Conservation (phyloP, 2,113 vertebrate species). For the Pseudonaja textilis region DNA sequence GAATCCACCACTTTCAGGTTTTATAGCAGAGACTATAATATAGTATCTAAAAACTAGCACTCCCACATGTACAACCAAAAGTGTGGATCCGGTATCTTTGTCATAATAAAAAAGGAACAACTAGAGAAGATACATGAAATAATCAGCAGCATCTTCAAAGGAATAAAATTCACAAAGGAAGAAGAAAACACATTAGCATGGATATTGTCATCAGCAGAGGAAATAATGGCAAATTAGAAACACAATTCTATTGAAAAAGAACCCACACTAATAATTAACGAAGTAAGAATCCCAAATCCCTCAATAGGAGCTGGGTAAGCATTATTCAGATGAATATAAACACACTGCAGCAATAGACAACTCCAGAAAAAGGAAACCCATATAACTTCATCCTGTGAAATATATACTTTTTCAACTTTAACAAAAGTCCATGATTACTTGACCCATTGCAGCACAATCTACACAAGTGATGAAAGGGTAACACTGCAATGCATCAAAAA, state of each 20-base stretch:
- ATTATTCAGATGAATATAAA: not conserved
- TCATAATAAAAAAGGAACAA: not conserved
- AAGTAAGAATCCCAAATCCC: not conserved
- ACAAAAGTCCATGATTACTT: not conserved
- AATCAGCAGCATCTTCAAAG: not conserved
- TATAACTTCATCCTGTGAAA: not conserved
- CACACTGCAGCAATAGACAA: not conserved
- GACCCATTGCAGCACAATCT: not conserved
- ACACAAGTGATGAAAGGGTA: not conserved
- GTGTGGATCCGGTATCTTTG: not conserved
- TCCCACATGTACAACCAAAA: not conserved
- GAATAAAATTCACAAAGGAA: not conserved
- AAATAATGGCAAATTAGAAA: not conserved
- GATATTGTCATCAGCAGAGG: not conserved
- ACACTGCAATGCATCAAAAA: not conserved
- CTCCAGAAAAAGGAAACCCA: not conserved
- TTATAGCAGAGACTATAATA: not conserved
- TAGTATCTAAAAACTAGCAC: not conserved
- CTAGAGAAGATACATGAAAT: not conserved
- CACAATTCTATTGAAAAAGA: not conserved
- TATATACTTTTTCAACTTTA: not conserved
- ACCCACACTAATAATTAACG: not conserved
- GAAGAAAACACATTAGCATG: not conserved
- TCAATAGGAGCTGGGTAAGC: not conserved
- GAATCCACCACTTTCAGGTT: not conserved